phyloP scores from a whole-genome alignment of 2,888 invertebrate species.

The Lasioglossum villosulum region DNA sequence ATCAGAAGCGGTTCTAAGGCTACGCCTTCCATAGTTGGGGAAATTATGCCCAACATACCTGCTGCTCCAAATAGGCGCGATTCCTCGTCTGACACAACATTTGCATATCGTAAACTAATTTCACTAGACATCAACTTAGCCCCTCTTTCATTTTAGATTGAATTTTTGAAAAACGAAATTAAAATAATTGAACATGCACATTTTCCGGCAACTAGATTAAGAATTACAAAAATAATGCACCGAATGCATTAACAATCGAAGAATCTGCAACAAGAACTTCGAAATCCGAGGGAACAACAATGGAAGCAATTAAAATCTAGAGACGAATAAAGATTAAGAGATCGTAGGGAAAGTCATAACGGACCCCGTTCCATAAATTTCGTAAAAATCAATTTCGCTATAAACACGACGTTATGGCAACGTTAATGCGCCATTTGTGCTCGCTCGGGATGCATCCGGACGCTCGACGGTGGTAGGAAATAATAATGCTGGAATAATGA shows the following conservation, averaged over 20 bases:
- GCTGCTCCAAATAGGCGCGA: not conserved
- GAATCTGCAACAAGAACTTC: not conserved
- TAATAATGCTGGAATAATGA: not conserved
- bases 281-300: not conserved
- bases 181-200: not conserved
- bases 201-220: not conserved
- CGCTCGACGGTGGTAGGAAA: not conserved
- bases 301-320: not conserved
- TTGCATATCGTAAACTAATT: not conserved
- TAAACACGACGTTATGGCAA: not conserved
- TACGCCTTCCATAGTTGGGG: conserved; percentile 5
- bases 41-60: not conserved
- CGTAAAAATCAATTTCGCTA: not conserved
- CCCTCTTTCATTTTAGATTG: not conserved
- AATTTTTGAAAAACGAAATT: not conserved
- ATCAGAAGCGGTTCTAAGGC: not conserved
- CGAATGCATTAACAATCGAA: not conserved
- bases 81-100: not conserved
- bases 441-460: not conserved
- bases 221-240: not conserved
- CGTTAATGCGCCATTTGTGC: not conserved
- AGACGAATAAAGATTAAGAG: not conserved
- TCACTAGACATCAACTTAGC: not conserved
- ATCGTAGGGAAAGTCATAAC: not conserved
- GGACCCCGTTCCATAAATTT: not conserved